A percentile compares a stretch with the other conserved stretches of the same genome.
These are phyloP conservation scores for Stegastes partitus DNA, from an alignment of 2,113 vertebrate species.

Conservation along the genomic window DNA sequence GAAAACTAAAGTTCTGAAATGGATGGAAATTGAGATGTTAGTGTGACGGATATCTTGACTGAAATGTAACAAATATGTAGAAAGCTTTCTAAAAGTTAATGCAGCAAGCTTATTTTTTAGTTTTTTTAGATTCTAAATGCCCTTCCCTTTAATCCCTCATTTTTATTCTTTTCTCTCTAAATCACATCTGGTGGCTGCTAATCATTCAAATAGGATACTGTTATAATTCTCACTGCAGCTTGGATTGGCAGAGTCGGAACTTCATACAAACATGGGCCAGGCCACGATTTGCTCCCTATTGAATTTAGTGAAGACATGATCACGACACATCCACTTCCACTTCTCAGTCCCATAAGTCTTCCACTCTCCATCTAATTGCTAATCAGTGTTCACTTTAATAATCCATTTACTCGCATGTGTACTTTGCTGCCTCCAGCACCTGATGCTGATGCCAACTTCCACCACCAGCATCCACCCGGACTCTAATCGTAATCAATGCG, in stretches of 20 bases:
- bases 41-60: not conserved
- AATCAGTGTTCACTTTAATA: conserved; percentile 22
- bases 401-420: conserved; percentile 8
- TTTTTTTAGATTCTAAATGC: not conserved
- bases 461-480: conserved; percentile 1
- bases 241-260: not conserved
- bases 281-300: not conserved
- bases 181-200: not conserved
- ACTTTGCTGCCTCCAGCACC: conserved; percentile 10
- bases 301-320: not conserved
- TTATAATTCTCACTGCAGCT: not conserved
- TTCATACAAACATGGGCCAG: not conserved
- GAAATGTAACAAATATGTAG: not conserved
- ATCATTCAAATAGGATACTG: not conserved
- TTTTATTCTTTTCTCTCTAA: not conserved
- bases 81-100: not conserved
- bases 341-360: not conserved
- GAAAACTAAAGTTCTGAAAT: conserved; percentile 87
- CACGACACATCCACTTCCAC: not conserved
- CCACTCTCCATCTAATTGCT: not conserved
- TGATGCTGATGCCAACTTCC: conserved; percentile 10
- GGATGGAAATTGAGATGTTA: conserved; percentile 7
- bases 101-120: not conserved
- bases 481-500: conserved; percentile 20
- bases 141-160: not conserved